Base-by-base conservation (phyloP, 2,113 vertebrate species). In the Forbesichthys papilliferus region DNA sequence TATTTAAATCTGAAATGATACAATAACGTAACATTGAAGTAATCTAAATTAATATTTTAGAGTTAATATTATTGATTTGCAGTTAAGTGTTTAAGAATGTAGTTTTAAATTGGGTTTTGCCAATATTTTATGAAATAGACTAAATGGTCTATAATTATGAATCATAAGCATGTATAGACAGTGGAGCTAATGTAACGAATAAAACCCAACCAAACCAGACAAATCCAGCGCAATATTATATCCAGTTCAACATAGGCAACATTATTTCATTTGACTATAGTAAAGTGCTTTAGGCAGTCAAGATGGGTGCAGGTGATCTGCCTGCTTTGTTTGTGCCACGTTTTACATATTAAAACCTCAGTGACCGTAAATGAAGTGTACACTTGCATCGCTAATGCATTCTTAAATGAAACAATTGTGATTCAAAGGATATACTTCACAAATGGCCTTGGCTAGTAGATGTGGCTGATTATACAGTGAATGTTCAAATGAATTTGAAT, bases 311-410 rank as follows among this genome's bases (percentile, higher is more conserved):
- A 48, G 68, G 9, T 56, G 52, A 48, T 14, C 48, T 74, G 53
- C 34, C 33, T 18, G 42, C 49, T 36, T 53, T 64, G 61, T 68
- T 59, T 53, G 69, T 66, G 64, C 14, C n/a, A 0, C 0, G 9
- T 54, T 81, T 87, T 77, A 46, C 79, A 80, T 77, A 14, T 58
- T 63, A 54, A 81, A 81, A 61, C 34, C 16, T 9, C 48, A 51
- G 75, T 52, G 1, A 53, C 18, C 49, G 51, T 11, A 67, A 68
- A 46, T 71, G 62, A 60, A 58, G 70, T 70, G 80, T 68, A 71
- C 51, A 36, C 77, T 61, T 48, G 47, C 61, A 59, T 66, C 46
- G 61, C 57, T 27, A 53, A 4, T 36, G 58, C n/a, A 0, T 56
- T n/a, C 16, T 18, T 33, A 34, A 52, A 11, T 11, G 49, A 11